Conservation (phyloP, 23 tunicate genomes). For the Trididemnum clinides region DNA sequence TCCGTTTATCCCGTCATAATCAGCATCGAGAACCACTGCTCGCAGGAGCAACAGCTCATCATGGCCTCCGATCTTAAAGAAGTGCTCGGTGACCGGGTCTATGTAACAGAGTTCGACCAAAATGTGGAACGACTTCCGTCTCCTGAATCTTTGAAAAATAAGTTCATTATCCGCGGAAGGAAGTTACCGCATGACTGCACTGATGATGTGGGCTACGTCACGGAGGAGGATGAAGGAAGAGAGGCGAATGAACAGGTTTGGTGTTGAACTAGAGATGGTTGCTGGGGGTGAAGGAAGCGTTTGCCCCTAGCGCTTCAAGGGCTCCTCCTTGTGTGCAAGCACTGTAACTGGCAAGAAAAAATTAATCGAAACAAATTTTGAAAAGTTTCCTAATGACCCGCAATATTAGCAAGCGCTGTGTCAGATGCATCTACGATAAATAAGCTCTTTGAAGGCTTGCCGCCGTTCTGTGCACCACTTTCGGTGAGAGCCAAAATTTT, state of each 20-base stretch:
- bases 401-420: too few relatives aligned
- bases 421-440: too few relatives aligned
- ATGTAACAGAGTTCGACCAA: constrained; percentile 21
- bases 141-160: constrained; percentile 65
- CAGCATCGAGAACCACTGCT: constrained; percentile 91
- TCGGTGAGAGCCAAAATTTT: too few relatives aligned
- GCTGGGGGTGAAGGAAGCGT: too few relatives aligned
- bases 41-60: constrained; percentile 56
- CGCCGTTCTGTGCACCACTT: too few relatives aligned
- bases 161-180: constrained; percentile 62
- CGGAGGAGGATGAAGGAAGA: constrained; percentile 82
- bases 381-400: too few relatives aligned
- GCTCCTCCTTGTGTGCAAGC: too few relatives aligned
- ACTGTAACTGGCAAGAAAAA: too few relatives aligned
- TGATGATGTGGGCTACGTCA: constrained; percentile 71
- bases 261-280: too few relatives aligned
- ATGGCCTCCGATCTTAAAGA: constrained; percentile 50
- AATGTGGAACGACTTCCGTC: constrained; percentile 57
- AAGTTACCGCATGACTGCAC: constrained; percentile 55
- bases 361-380: too few relatives aligned
- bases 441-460: too few relatives aligned
- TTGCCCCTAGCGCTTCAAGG: too few relatives aligned
- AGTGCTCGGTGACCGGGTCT: constrained; percentile 65
- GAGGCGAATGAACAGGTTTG: constrained; percentile 58
- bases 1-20: constrained; percentile 91